phyloP scores from a whole-genome alignment of 2,797 vertebrate genomes.

The Myotis vivesi region DNA sequence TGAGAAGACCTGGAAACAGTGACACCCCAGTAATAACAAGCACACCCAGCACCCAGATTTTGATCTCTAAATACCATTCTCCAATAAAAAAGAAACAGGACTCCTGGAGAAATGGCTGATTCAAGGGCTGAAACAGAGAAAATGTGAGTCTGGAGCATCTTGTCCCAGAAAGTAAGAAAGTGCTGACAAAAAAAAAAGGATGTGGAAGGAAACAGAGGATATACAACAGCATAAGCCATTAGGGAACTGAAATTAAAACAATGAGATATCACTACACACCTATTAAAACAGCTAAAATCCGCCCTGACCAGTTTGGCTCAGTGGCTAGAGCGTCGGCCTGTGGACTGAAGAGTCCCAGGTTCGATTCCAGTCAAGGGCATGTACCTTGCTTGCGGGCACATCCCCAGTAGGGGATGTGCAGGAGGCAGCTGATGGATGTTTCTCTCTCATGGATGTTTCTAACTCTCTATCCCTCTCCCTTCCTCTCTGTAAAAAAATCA shows the following conservation, averaged over 20 bases:
- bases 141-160: neutral
- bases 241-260: neutral
- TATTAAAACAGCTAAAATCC: neutral
- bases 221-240: neutral
- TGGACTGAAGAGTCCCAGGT: too few relatives aligned
- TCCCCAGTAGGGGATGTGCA: too few relatives aligned
- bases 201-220: neutral
- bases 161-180: neutral
- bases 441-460: too few relatives aligned
- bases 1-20: neutral
- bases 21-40: neutral
- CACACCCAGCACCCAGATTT: neutral
- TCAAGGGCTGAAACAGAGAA: neutral
- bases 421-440: too few relatives aligned
- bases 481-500: too few relatives aligned
- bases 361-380: too few relatives aligned
- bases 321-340: too few relatives aligned
- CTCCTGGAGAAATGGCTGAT: neutral
- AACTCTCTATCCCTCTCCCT: too few relatives aligned
- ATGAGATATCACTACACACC: fast-evolving
- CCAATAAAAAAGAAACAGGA: neutral
- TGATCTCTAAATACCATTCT: neutral
- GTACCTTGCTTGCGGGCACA: too few relatives aligned
- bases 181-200: neutral
- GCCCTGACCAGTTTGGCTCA: too few relatives aligned